Conservation (phyloP, 2,113 vertebrate species). For the Phyllostomus hastatus region DNA sequence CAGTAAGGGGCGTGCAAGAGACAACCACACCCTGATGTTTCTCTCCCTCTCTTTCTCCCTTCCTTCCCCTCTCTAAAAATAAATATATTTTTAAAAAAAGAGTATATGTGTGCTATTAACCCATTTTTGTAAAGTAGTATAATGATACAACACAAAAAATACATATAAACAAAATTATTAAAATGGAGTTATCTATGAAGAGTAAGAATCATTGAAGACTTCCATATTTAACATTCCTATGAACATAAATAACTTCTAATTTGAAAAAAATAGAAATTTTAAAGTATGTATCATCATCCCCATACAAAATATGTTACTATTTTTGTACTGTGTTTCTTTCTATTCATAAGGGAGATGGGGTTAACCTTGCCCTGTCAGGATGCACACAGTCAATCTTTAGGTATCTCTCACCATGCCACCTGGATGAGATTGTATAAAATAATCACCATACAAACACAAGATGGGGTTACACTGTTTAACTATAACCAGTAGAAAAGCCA, state of each 20-base stretch:
- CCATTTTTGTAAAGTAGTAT: not conserved
- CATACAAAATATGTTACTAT: not conserved
- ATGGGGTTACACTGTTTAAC: not conserved
- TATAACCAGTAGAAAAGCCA: not conserved
- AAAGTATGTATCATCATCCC: not conserved
- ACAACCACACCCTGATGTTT: too few species aligned
- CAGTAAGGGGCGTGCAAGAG: too few species aligned
- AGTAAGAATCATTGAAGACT: not conserved
- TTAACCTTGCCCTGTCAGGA: not conserved
- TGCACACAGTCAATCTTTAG: not conserved
- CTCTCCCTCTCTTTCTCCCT: too few species aligned
- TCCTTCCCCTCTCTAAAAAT: too few species aligned
- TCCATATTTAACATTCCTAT: not conserved
- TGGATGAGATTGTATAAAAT: not conserved
- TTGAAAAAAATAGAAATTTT: not conserved
- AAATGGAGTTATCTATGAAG: not conserved
- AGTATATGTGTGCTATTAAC: not conserved
- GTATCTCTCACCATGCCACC: not conserved
- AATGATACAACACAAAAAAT: not conserved
- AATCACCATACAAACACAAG: slow-evolving; percentile 2
- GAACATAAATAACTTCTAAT: not conserved
- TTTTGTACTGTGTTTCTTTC: not conserved
- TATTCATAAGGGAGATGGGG: not conserved
- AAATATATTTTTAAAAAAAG: not conserved
- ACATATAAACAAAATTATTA: not conserved